These are phyloP conservation scores for Chloroceryle aenea DNA, from an alignment of 2,113 vertebrate species.

Conservation along the genomic window DNA sequence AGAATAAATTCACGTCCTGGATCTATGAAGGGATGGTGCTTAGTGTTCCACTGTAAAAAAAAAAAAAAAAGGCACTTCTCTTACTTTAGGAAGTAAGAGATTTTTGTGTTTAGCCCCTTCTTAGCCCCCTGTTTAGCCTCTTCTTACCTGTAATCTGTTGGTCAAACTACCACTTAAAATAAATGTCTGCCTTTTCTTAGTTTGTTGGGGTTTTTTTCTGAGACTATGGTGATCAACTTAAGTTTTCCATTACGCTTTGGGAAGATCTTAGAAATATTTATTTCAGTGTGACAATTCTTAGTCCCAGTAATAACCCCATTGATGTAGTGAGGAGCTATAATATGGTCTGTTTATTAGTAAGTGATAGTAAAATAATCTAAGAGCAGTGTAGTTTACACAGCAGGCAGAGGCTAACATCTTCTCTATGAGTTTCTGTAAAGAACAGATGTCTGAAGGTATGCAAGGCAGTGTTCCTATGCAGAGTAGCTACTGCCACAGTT, in stretches of 20 bases:
- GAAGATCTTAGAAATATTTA: not conserved
- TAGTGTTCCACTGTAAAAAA: not conserved
- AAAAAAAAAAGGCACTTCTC: too few relatives aligned
- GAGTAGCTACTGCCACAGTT: not conserved
- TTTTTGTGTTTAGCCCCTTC: too few relatives aligned
- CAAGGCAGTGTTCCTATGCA: not conserved
- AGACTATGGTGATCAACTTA: not conserved
- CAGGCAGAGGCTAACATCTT: not conserved
- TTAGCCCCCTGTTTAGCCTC: too few relatives aligned
- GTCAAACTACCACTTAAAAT: not conserved
- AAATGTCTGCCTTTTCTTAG: rapidly evolving
- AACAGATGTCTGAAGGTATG: not conserved
- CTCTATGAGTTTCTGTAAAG: not conserved
- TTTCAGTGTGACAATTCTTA: not conserved
- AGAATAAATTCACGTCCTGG: not conserved
- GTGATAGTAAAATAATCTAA: not conserved
- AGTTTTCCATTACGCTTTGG: not conserved
- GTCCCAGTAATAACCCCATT: not conserved
- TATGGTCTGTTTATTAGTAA: not conserved
- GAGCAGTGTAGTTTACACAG: not conserved
- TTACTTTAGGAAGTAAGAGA: not conserved
- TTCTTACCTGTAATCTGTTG: not conserved
- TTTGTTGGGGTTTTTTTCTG: not conserved
- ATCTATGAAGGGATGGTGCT: not conserved
- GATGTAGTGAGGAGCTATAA: not conserved